Base-by-base conservation (phyloP, 2,888 invertebrate genomes). In the Eugnorisma glareosa region DNA sequence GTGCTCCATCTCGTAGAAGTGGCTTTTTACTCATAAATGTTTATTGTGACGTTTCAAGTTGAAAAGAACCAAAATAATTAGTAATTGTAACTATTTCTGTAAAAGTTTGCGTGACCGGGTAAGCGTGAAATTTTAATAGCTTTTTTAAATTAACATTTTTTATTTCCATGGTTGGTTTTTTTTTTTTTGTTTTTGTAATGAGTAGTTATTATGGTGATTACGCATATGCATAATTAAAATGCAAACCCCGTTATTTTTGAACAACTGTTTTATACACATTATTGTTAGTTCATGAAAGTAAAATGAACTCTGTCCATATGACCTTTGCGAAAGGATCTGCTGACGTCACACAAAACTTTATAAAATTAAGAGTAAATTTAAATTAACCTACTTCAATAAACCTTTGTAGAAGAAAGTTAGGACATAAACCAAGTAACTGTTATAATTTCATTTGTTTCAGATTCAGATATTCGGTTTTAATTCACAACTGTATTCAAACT, bases 391-490 rank as follows among this genome's bases (percentile, higher is more conserved):
- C 73, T 73, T 64, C n/a, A 57, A 57, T 40, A 40, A 59, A 80
- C 35, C 35, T 37, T 28, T 67, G 5, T 80, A 31, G 24, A 59
- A 67, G 43, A 45, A 59, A 73, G 43, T 40, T 40, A 63, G n/a
- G 61, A 79, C 64, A 81, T 76, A 77, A 81, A 73, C 51, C 37
- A 79, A 79, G 67, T 79, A 21, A 83, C 86, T 57, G 37, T 66
- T 71, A 63, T 64, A 73, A 69, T 75, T 77, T 82, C 81, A 86
- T 91, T 96, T 96, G 93, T 97, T 98, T 87, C 98, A 99, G 99
- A 98, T 99, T 93, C 99, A 99, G 97, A 98, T 99, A 97, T 99
- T 99, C 96, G 99, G 99, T 91, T 99, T 99, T 97, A 99, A 99
- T 97, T 98, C 99, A 81, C 99, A 99, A 96, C 97, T 99, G 89